These are phyloP conservation scores for Coturnix japonica DNA, from an alignment of 2,113 vertebrate species.

Conservation along the genomic window DNA sequence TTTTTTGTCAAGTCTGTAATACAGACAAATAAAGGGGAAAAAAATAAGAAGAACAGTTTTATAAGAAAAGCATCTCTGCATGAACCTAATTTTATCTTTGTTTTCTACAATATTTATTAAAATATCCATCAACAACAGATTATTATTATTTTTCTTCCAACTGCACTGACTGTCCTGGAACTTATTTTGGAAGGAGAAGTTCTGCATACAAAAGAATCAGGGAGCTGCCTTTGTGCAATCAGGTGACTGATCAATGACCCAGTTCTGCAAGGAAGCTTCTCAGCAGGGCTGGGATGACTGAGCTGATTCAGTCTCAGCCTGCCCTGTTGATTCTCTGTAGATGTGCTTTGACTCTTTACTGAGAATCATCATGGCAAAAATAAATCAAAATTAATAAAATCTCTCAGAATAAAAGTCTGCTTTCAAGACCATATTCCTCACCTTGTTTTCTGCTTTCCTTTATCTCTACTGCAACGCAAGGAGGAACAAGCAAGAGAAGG, in stretches of 20 bases:
- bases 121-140: neutral
- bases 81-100: neutral
- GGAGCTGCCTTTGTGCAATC: neutral
- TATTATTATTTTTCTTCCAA: neutral
- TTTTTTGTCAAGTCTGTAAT: neutral
- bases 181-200: neutral
- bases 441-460: neutral
- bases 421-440: neutral
- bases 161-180: neutral
- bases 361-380: neutral
- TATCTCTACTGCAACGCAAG: neutral
- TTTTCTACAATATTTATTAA: neutral
- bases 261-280: neutral
- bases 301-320: neutral
- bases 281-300: neutral
- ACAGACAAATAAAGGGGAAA: neutral
- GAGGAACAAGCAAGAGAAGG: neutral
- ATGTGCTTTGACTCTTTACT: neutral
- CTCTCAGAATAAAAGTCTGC: neutral
- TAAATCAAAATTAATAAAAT: neutral
- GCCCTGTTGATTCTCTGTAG: neutral
- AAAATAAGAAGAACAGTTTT: neutral
- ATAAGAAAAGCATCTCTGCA: neutral
- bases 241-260: neutral
- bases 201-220: neutral